Percentiles rank a stretch among this genome's conserved stretches.
Conservation (phyloP, 2,797 vertebrate genomes). For the Pempheris klunzingeri region DNA sequence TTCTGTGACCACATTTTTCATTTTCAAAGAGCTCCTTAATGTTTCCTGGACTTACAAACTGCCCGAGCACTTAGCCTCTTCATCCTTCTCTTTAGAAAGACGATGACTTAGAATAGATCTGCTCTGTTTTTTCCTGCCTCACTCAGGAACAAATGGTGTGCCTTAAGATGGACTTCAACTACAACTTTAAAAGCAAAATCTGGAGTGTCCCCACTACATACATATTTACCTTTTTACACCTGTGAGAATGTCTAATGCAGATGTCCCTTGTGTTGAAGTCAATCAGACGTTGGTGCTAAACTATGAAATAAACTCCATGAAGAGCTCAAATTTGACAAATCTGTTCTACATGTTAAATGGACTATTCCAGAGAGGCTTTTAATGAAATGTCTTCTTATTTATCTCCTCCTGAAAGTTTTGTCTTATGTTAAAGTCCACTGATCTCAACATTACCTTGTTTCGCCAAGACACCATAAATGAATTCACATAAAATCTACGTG, state of each 20-base stretch:
- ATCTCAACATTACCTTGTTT: background rate
- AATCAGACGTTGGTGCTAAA: background rate
- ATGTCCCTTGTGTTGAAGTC: background rate
- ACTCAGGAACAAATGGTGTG: background rate
- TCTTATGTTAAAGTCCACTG: background rate
- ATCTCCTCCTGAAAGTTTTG: background rate
- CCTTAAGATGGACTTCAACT: background rate
- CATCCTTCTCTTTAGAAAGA: background rate
- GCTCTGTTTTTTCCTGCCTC: slow-evolving; percentile 1
- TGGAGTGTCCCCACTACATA: background rate
- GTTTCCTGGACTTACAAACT: background rate
- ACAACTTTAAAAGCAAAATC: background rate
- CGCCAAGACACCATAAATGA: background rate
- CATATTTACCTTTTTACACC: background rate
- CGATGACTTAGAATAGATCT: background rate
- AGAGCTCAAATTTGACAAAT: background rate
- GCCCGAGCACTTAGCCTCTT: slow-evolving; percentile 1
- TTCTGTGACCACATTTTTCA: background rate
- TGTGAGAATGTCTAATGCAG: background rate
- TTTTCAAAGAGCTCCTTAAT: background rate
- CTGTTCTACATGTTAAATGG: background rate
- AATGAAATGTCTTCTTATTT: background rate
- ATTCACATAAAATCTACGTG: background rate
- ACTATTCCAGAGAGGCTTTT: background rate
- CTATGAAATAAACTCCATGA: background rate